Conservation (phyloP, 2,888 invertebrate genomes). For the Watsonalla binaria region DNA sequence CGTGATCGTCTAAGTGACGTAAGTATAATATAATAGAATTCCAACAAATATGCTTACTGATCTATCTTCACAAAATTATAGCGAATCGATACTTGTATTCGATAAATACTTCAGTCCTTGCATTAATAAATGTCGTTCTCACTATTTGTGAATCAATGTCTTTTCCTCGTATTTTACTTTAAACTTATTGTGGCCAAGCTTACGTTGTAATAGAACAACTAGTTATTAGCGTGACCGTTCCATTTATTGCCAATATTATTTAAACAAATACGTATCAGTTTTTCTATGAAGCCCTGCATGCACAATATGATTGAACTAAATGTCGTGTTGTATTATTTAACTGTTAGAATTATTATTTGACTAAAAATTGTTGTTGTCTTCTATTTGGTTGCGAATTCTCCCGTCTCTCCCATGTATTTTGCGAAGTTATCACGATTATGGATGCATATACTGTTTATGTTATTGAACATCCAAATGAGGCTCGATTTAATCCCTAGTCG, state of each 20-base stretch:
- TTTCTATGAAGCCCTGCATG: constrained; percentile 34
- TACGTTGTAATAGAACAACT: not conserved
- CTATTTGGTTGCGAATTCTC: constrained; percentile 48
- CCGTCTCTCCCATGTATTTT: constrained; percentile 38
- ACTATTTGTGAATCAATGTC: not conserved
- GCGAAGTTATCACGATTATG: not conserved
- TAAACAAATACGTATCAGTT: not conserved
- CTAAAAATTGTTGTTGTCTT: constrained; percentile 27
- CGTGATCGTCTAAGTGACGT: constrained; percentile 92
- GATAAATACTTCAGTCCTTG: not conserved
- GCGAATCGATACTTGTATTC: not conserved
- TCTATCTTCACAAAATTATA: not conserved
- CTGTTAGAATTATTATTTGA: constrained; percentile 32
- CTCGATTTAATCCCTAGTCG: constrained; percentile 11
- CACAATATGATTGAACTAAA: constrained; percentile 33
- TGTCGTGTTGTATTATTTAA: constrained; percentile 43
- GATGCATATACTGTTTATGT: not conserved
- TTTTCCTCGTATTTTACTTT: not conserved
- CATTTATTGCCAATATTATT: not conserved
- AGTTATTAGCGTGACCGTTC: not conserved
- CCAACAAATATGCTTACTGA: constrained; percentile 15
- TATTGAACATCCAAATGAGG: constrained; percentile 1
- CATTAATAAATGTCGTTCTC: not conserved
- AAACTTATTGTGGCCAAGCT: not conserved
- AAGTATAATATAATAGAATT: constrained; percentile 61